A percentile compares a stretch with the other conserved stretches of the same genome.
Evolutionary conservation across 2,888 invertebrate genomes (phyloP).

Genomic region (Rotaria sp.): DNA sequence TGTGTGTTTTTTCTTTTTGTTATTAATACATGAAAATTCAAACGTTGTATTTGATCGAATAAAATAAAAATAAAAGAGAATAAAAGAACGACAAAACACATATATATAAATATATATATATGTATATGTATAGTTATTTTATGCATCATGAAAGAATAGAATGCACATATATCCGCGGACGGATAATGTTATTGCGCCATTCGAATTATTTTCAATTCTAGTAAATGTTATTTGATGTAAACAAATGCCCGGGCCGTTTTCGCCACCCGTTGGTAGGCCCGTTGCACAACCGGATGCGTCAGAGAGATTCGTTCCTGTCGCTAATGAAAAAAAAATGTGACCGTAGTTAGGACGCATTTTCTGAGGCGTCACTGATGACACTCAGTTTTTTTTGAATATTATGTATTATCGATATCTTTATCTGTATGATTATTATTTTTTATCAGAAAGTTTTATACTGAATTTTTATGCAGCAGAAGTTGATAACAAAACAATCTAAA

Average conservation of each 20-base stretch:
- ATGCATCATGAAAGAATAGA: too few species aligned
- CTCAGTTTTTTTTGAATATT: background rate
- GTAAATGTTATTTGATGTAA: background rate
- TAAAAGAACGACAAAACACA: background rate
- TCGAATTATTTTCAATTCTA: background rate
- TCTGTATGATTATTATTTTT: too few species aligned
- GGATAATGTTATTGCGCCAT: background rate
- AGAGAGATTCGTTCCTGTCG: background rate
- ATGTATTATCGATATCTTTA: too few species aligned
- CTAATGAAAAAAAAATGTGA: background rate
- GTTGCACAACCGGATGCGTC: background rate
- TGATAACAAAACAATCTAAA: too few species aligned
- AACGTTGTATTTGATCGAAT: background rate
- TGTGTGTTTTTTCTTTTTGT: background rate
- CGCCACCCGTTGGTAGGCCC: background rate
- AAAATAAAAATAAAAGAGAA: background rate
- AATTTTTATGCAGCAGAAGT: too few species aligned
- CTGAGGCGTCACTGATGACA: background rate
- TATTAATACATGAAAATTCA: background rate
- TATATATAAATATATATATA: background rate
- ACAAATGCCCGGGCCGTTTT: background rate
- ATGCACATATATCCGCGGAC: too few species aligned
- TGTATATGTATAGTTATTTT: background rate
- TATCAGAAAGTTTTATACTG: too few species aligned
- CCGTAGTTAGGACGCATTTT: conserved; percentile 7